Evolutionary conservation across 35 echinoderm and acorn worm species (phyloP).

Genomic region (Heliocidaris erythrogramma): DNA sequence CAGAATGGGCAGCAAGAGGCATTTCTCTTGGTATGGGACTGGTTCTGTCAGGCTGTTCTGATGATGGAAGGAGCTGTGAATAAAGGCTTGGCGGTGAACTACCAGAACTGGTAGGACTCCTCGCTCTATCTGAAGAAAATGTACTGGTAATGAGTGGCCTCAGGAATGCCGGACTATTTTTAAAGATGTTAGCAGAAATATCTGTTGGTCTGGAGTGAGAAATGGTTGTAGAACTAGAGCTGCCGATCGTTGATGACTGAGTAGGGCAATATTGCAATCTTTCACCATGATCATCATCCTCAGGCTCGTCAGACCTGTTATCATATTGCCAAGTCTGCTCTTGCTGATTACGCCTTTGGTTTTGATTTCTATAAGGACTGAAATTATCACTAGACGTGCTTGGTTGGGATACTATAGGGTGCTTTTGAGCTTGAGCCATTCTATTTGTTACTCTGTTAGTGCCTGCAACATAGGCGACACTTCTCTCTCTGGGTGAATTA

Average conservation of each 20-base stretch:
- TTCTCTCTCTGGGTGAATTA: not conserved
- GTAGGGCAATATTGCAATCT: not conserved
- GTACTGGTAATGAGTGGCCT: not conserved
- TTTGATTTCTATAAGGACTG: not conserved
- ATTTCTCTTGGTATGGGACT: not conserved
- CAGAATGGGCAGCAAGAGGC: not conserved
- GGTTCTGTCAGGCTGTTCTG: not conserved
- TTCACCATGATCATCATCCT: not conserved
- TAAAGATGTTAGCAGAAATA: constrained; percentile 42
- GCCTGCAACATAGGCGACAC: constrained; percentile 44
- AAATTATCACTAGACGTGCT: not conserved
- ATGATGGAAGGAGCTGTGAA: not conserved
- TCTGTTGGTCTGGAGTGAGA: not conserved
- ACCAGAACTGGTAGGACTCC: not conserved
- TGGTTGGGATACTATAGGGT: not conserved
- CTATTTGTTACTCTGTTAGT: not conserved
- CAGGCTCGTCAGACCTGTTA: not conserved
- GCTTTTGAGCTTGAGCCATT: not conserved
- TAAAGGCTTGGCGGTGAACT: not conserved
- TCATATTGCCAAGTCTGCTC: constrained; percentile 4
- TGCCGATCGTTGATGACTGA: not conserved
- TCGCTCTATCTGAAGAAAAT: not conserved
- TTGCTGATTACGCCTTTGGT: not conserved
- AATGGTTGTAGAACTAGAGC: not conserved
- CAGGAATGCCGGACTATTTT: not conserved